Evolutionary conservation across 2,888 invertebrate species (phyloP), one percentile per base, ranked within the genome.

Genomic region (Athalia cordata): DNA sequence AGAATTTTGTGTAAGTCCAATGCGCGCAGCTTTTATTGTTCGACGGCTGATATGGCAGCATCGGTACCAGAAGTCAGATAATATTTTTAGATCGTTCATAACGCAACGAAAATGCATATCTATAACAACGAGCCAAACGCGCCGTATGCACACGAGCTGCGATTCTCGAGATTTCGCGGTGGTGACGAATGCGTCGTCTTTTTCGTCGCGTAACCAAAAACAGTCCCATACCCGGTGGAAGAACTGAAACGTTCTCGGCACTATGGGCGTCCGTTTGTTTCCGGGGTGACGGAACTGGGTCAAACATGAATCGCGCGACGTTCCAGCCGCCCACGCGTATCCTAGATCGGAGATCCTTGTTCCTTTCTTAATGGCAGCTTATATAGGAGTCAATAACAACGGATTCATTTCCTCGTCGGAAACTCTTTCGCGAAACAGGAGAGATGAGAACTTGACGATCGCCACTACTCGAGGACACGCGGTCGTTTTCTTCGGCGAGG

Each of bases 261-360:
- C 11, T 65, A 4, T 65, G 4, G 8, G 6, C 15, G 9, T 5
- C 11, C 3, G 4, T n/a, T 57, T 57, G 45, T 72, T 72, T 72
- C 59, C 59, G 59, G 72, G 72, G 45, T 72, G 59, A 43, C 72
- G 59, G 11, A 72, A 72, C 52, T 72, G 59, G 72, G 72, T 72
- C 72, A 72, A 72, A 7, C 72, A 43, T 59, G 57, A 47, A 59
- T 72, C 29, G 9, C 47, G 13, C 57, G 72, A 47, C 57, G 57
- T 57, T 8, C 52, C 13, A 45, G n/a, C 72, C 70, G 59, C 72
- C 72, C 72, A 72, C 72, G 72, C 72, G 13, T 45, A n/a, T 68
- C 59, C 72, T 9, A 59, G 29, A 29, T 29, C 29, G 29, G 29
- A 13, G 45, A 72, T 72, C 72, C 72, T 72, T 15, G 62, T 29